Evolutionary conservation across 2,888 invertebrate species (phyloP).

Genomic region (Xestia sexstrigata): DNA sequence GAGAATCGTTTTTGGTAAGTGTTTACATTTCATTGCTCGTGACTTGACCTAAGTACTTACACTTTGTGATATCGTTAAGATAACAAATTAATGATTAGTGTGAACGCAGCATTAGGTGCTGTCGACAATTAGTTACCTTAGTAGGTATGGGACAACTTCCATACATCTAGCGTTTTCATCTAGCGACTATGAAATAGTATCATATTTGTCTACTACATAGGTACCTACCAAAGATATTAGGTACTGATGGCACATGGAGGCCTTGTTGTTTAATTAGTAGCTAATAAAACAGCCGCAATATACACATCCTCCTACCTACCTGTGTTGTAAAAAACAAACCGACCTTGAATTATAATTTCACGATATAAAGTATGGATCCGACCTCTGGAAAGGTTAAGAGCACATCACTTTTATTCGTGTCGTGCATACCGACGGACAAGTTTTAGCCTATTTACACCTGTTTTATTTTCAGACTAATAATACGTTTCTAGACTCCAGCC

Average conservation of each 20-base stretch:
- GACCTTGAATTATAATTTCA: slow-evolving; percentile 88
- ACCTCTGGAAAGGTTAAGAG: slow-evolving; percentile 88
- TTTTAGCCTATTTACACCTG: slow-evolving; percentile 69
- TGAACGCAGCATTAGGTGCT: slow-evolving; percentile 10
- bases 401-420: slow-evolving; percentile 87
- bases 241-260: slow-evolving; percentile 45
- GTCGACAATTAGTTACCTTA: not conserved
- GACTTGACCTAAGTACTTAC: not conserved
- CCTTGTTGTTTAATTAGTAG: slow-evolving; percentile 73
- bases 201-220: slow-evolving; percentile 29
- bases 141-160: slow-evolving; percentile 6
- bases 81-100: not conserved
- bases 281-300: slow-evolving; percentile 71
- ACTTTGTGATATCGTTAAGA: not conserved
- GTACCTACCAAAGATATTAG: slow-evolving; percentile 18
- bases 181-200: slow-evolving; percentile 8
- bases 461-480: slow-evolving; percentile 69
- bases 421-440: slow-evolving; percentile 78
- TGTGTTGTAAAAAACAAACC: slow-evolving; percentile 73
- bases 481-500: slow-evolving; percentile 57
- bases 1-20: not conserved
- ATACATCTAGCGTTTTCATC: not conserved
- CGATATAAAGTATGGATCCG: slow-evolving; percentile 80
- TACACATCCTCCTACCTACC: slow-evolving; percentile 63
- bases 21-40: not conserved